Conservation (phyloP, 1,140 invertebrate genomes). For the Drosophila triauraria region DNA sequence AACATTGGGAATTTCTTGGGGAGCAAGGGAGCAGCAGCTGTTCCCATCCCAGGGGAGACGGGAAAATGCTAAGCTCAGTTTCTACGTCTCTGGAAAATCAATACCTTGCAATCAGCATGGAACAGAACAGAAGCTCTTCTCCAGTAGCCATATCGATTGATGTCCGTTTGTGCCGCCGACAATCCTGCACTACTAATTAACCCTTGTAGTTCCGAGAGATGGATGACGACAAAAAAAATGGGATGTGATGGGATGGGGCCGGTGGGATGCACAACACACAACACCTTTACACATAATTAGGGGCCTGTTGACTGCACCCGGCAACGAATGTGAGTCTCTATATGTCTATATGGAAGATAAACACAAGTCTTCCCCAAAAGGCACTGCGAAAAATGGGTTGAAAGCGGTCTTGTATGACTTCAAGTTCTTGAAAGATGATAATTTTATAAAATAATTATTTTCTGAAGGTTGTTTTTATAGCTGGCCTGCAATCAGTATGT, state of each 20-base stretch:
- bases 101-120: slow-evolving; percentile 36
- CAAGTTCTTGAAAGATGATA: no score
- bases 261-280: slow-evolving; percentile 30
- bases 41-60: slow-evolving; percentile 6
- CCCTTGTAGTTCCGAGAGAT: slow-evolving; percentile 40
- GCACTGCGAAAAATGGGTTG: slow-evolving; percentile 1
- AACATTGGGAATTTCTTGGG: slow-evolving; percentile 17
- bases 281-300: slow-evolving; percentile 82
- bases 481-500: not conserved
- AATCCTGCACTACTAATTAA: slow-evolving; percentile 67
- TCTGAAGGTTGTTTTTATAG: no score
- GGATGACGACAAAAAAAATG: slow-evolving; percentile 14
- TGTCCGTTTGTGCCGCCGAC: slow-evolving; percentile 44
- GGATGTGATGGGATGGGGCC: not conserved
- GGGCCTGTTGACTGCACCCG: slow-evolving; percentile 72
- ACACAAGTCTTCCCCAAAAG: slow-evolving; percentile 29
- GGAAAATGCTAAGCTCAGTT: not conserved
- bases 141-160: slow-evolving; percentile 47
- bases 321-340: slow-evolving; percentile 56
- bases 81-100: slow-evolving; percentile 26
- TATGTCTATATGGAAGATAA: slow-evolving; percentile 67
- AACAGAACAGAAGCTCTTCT: slow-evolving; percentile 22
- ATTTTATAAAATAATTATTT: no score
- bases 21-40: slow-evolving; percentile 43
- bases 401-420: no score